Conservation (phyloP, 2,797 vertebrate genomes). For the Lithobates sylvaticus region DNA sequence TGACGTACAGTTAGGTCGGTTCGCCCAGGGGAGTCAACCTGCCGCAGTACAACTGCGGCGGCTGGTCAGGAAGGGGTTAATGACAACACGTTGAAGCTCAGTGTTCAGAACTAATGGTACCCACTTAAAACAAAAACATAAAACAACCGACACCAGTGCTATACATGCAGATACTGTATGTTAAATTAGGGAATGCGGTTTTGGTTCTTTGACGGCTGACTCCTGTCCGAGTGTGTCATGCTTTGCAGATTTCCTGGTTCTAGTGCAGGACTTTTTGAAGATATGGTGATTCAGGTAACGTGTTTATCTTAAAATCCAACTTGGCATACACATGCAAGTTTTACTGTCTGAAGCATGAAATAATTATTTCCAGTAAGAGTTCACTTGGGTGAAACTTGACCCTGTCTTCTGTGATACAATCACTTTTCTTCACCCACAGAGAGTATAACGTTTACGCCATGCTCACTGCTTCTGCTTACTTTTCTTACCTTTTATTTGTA, state of each 20-base stretch:
- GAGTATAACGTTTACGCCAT: constrained; percentile 53
- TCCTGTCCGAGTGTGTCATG: not conserved
- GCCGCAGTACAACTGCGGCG: no score
- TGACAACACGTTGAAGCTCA: no score
- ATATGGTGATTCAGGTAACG: constrained; percentile 68
- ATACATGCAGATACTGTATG: no score
- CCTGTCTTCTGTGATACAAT: constrained; percentile 54
- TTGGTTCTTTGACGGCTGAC: no score
- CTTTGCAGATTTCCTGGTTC: constrained; percentile 57
- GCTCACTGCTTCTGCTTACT: not conserved
- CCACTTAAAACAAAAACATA: no score
- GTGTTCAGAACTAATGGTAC: no score
- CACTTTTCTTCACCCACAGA: constrained; percentile 51
- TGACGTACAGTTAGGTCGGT: no score
- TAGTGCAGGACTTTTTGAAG: constrained; percentile 66
- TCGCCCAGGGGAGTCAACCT: no score
- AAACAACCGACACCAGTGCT: no score
- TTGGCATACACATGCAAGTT: constrained; percentile 43
- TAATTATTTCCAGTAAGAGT: constrained; percentile 60
- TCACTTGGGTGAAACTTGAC: constrained; percentile 57
- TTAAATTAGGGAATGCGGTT: no score
- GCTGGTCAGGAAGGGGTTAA: no score
- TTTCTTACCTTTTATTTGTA: constrained; percentile 52
- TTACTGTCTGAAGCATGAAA: constrained; percentile 62
- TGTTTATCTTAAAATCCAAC: constrained; percentile 62